Evolutionary conservation across 2,888 invertebrate genomes (phyloP), one percentile per base, ranked within the genome.

Genomic region (Rotaria socialis): DNA sequence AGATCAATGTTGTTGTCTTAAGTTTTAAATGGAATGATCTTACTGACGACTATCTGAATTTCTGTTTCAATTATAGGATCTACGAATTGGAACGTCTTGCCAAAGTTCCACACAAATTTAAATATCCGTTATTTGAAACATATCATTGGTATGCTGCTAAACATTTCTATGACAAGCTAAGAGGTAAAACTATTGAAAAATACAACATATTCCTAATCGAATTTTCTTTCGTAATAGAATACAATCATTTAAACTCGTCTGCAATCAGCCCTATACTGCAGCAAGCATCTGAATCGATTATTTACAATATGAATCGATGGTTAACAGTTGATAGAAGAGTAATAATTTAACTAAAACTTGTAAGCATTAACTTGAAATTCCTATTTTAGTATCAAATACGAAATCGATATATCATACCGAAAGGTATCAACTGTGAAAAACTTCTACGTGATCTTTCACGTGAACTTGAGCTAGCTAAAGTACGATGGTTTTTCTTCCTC

Each of bases 131-230:
- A 89, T 96, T 96, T 91, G 95, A 96, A 91, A 94, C 94, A 10
- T 94, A 95, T 89, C 94, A 95, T 91, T 96, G 96, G 96, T 95
- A 94, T 91, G 96, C 96, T 1, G 95, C 94, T 1, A 94, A 94
- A 74, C 93, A 94, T 88, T 92, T 96, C 19, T 92, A 94, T 14
- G 93, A 94, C 87, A 93, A 94, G 90, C 91, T 96, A 74, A 93
- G 94, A 89, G 91, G 80, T 80, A 80, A n/a, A 2, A 16, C 0
- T 56, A 50, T 50, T 50, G 50, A 50, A 50, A 50, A 50, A 50
- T 35, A 35, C 35, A 35, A 35, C 2, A 35, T 1, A 50, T 11
- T 50, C 11, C 22, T 55, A 55, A 8, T 55, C 22, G 2, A 5
- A 55, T 55, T 55, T 5, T 22, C 22, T 67, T 8, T 67, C 67